These are phyloP conservation scores for Tenualosa thibaudeaui DNA, from an alignment of 2,797 vertebrate genomes.

Conservation along the genomic window DNA sequence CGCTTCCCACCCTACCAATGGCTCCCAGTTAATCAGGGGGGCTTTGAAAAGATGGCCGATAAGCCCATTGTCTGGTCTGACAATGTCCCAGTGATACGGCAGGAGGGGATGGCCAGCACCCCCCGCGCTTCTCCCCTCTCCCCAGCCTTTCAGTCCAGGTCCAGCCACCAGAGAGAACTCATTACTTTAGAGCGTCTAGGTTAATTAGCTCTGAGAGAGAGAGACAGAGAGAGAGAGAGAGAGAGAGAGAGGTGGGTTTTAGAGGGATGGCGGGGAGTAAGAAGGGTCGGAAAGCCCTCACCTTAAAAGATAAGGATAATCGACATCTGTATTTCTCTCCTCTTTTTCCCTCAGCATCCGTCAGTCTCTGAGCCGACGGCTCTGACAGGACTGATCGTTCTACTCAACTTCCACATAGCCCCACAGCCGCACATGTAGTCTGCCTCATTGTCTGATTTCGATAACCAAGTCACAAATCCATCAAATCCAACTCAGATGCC, in stretches of 20 bases:
- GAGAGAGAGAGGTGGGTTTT: slow-evolving; percentile 55
- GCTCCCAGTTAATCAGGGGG: slow-evolving; percentile 79
- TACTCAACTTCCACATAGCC: neutral
- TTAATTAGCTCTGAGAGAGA: slow-evolving; percentile 84
- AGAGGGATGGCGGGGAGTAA: neutral
- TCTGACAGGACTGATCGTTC: neutral
- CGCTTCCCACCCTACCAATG: slow-evolving; percentile 64
- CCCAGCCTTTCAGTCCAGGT: slow-evolving; percentile 75
- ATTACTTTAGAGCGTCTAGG: slow-evolving; percentile 85
- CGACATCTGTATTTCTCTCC: slow-evolving; percentile 17
- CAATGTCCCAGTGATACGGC: slow-evolving; percentile 75
- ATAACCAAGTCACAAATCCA: neutral
- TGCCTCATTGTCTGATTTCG: no score
- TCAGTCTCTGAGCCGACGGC: neutral
- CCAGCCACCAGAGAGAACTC: slow-evolving; percentile 88
- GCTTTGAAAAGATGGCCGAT: slow-evolving; percentile 81
- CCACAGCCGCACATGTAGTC: neutral
- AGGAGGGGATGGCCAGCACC: slow-evolving; percentile 54
- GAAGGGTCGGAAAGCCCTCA: neutral
- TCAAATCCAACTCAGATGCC: neutral
- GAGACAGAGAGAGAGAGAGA: slow-evolving; percentile 57
- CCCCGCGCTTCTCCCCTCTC: slow-evolving; percentile 32
- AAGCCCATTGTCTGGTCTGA: slow-evolving; percentile 81
- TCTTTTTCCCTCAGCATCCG: neutral
- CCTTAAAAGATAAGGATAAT: slow-evolving; percentile 19